A percentile compares a stretch with the other conserved stretches of the same genome.
Evolutionary conservation across 2,113 vertebrate genomes (phyloP).

Genomic region (Puntigrus tetrazona): DNA sequence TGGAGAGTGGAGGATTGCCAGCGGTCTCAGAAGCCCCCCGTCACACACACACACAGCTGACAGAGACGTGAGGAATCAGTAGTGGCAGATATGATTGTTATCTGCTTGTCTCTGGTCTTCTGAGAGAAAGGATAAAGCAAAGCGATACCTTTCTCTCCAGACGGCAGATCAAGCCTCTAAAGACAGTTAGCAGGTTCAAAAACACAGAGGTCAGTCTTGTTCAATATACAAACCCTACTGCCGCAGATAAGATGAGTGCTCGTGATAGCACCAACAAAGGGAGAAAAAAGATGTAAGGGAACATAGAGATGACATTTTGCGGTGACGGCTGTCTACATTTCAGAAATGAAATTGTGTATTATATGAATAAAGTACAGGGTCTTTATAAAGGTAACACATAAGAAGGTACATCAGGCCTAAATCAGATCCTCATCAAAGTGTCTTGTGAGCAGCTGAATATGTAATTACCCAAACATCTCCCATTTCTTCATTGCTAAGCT

Average conservation of each 20-base stretch:
- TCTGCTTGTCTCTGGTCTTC: conserved; percentile 67
- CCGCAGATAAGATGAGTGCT: conserved; percentile 45
- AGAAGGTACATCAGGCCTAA: background rate
- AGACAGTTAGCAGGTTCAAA: conserved; percentile 56
- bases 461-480: conserved; percentile 4
- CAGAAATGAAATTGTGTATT: background rate
- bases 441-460: background rate
- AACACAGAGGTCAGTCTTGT: conserved; percentile 57
- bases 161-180: conserved; percentile 63
- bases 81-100: conserved; percentile 78
- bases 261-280: conserved; percentile 37
- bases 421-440: background rate
- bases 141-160: conserved; percentile 73
- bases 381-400: background rate
- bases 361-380: background rate
- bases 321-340: background rate
- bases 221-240: conserved; percentile 50
- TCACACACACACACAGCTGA: conserved; percentile 41
- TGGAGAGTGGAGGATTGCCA: conserved; percentile 62
- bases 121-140: conserved; percentile 67
- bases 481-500: background rate
- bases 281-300: conserved; percentile 2
- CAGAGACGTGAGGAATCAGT: conserved; percentile 76
- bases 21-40: conserved; percentile 46
- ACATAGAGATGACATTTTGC: conserved; percentile 16